Percentiles rank a stretch among this genome's conserved stretches.
These are phyloP conservation scores for Acanthosepion lycidas DNA, from an alignment of 2,888 invertebrate species.

Conservation along the genomic window DNA sequence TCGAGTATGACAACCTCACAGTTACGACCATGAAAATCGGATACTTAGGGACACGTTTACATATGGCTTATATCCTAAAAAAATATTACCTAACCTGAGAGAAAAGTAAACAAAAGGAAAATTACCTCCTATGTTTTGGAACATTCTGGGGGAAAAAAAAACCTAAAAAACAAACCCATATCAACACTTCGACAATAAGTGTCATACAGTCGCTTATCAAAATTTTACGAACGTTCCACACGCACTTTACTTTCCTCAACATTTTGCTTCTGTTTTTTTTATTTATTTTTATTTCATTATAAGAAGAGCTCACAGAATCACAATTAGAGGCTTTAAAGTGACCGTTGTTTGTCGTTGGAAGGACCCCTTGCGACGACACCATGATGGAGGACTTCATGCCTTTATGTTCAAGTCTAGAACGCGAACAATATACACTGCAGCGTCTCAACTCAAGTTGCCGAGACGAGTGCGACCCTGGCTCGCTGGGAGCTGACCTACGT, in stretches of 20 bases:
- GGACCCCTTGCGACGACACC: conserved; percentile 36
- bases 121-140: neutral
- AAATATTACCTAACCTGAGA: neutral
- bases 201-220: neutral
- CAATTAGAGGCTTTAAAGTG: neutral
- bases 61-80: neutral
- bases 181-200: neutral
- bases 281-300: too few species aligned
- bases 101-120: neutral
- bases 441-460: conserved; percentile 71
- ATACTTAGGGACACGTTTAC: neutral
- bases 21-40: neutral
- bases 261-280: neutral
- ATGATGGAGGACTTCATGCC: conserved; percentile 70
- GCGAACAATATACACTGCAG: conserved; percentile 70
- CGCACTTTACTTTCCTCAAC: neutral
- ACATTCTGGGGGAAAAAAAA: neutral
- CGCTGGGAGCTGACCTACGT: conserved; percentile 59
- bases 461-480: conserved; percentile 57
- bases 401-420: conserved; percentile 68
- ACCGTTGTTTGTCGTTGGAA: neutral
- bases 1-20: neutral
- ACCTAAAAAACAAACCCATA: neutral
- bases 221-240: neutral
- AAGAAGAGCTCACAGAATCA: too few species aligned